Percentiles rank a stretch among this genome's conserved stretches.
phyloP scores from a whole-genome alignment of 2,888 invertebrate species.

The Agrochola macilenta region DNA sequence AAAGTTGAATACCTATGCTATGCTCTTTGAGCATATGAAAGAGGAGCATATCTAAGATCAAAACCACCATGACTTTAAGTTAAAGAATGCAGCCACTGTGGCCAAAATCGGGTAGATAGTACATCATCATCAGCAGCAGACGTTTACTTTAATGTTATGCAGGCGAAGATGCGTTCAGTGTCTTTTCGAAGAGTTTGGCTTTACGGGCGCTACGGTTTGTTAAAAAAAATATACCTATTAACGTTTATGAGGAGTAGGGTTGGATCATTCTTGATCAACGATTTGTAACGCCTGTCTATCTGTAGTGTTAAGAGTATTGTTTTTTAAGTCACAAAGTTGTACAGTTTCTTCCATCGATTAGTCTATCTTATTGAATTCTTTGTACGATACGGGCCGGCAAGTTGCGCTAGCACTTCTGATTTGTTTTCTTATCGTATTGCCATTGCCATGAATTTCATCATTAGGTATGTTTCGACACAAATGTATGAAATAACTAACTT shows the following conservation, averaged over 20 bases:
- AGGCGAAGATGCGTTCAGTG: neutral
- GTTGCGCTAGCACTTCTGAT: neutral
- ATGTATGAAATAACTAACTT: neutral
- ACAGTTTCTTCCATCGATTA: neutral
- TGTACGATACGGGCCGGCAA: neutral
- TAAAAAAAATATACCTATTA: neutral
- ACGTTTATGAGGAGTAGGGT: neutral
- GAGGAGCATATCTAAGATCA: neutral
- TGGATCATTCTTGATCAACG: neutral
- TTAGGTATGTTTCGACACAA: neutral
- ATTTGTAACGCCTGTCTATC: neutral
- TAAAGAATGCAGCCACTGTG: too few species aligned
- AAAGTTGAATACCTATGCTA: neutral
- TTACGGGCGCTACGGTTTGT: neutral
- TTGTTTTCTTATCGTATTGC: neutral
- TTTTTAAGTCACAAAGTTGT: too few species aligned
- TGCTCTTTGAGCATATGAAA: too few species aligned
- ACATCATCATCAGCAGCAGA: neutral
- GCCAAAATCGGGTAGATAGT: neutral
- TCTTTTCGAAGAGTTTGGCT: neutral
- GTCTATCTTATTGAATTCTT: neutral
- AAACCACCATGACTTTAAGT: neutral
- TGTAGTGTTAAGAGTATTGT: neutral
- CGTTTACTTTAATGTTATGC: neutral
- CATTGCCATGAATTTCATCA: neutral